phyloP scores from a whole-genome alignment of 2,113 vertebrate species.

The Misgurnus mizolepis region DNA sequence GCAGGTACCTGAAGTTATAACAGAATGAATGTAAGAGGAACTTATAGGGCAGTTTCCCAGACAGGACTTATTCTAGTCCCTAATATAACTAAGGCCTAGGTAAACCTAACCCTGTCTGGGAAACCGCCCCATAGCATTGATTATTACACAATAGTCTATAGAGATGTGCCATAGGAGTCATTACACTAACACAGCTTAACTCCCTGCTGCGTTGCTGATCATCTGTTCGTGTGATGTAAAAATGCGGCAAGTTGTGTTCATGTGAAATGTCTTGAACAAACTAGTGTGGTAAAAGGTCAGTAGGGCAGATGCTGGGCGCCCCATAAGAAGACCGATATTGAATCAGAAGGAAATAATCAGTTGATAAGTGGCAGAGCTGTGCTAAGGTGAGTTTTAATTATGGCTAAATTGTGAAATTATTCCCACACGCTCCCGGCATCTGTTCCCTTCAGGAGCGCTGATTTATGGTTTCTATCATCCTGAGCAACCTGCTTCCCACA shows the following conservation, averaged over 20 bases:
- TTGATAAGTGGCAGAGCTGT: constrained; percentile 77
- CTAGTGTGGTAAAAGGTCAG: constrained; percentile 1
- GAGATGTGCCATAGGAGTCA: constrained; percentile 1
- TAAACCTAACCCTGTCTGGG: no score
- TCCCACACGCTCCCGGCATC: constrained; percentile 87
- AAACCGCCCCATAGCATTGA: no score
- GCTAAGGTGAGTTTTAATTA: constrained; percentile 94
- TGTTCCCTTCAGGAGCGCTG: constrained; percentile 90
- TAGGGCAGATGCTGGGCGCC: constrained; percentile 9
- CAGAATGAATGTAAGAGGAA: no score
- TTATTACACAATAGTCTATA: not conserved
- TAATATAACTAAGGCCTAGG: no score
- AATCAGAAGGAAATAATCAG: constrained; percentile 73
- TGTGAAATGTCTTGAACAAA: constrained; percentile 10
- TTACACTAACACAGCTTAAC: constrained; percentile 16
- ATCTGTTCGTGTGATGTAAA: constrained; percentile 31
- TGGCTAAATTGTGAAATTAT: constrained; percentile 91
- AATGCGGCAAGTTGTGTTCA: constrained; percentile 12
- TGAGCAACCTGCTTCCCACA: constrained; percentile 88
- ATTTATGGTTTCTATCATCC: constrained; percentile 90
- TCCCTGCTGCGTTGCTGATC: constrained; percentile 30
- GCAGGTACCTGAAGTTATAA: no score
- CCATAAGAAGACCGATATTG: constrained; percentile 54
- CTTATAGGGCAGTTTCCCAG: no score
- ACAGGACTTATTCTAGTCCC: no score